A percentile compares a stretch with the other conserved stretches of the same genome.
These are phyloP conservation scores for Rhinopomastus cyanomelas DNA, from an alignment of 2,113 vertebrate species.

Conservation along the genomic window DNA sequence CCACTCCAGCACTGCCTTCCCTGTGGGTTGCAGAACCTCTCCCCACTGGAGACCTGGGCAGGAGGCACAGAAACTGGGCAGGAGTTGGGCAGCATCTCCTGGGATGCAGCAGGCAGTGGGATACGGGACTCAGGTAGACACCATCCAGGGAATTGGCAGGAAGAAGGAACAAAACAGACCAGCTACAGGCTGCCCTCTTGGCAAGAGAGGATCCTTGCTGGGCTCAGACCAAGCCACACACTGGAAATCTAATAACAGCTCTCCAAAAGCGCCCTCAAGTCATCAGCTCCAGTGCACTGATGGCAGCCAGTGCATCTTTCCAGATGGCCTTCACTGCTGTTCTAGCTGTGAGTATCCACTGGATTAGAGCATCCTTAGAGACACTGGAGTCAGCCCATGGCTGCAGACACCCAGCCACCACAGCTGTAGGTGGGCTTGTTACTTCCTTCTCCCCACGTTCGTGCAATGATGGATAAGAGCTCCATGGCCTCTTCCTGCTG, in stretches of 20 bases:
- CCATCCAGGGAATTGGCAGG: not conserved
- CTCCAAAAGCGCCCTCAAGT: accelerated
- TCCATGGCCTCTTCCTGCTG: not conserved
- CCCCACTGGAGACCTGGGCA: not conserved
- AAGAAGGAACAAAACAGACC: not conserved
- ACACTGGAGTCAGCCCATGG: accelerated
- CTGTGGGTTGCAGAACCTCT: not conserved
- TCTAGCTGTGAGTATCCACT: not conserved
- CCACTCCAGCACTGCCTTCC: not conserved
- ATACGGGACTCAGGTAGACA: not conserved
- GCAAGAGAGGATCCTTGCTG: not conserved
- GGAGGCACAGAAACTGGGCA: accelerated
- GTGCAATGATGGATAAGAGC: accelerated
- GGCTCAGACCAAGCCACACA: not conserved
- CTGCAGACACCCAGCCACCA: not conserved
- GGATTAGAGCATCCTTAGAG: not conserved
- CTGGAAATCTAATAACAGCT: not conserved
- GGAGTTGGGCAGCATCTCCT: not conserved
- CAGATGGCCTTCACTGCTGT: not conserved
- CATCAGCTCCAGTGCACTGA: not conserved
- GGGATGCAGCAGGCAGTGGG: not conserved
- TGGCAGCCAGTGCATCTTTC: not conserved
- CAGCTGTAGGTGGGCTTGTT: not conserved
- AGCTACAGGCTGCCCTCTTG: not conserved
- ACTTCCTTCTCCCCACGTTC: not conserved